Evolutionary conservation across 2,888 invertebrate species (phyloP), one percentile per base, ranked within the genome.

Genomic region (Terebella lapidaria): DNA sequence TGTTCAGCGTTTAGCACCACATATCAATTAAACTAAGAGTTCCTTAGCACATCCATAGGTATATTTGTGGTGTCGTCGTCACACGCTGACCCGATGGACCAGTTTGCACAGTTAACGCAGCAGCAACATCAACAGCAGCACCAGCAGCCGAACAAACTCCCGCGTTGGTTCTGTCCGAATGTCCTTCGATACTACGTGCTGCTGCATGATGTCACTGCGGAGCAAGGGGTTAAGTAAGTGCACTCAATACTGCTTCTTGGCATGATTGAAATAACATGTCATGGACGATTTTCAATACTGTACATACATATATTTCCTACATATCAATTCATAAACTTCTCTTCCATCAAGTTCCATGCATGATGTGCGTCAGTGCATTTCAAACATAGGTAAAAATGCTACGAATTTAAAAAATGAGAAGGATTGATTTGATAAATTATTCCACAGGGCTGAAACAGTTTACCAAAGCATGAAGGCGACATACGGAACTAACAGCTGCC

Each of bases 401-500:
- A n/a, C n/a, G n/a, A n/a, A n/a, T n/a, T n/a, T n/a, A n/a, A n/a
- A n/a, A n/a, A n/a, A n/a, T n/a, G n/a, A n/a, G n/a, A n/a, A n/a
- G n/a, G n/a, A n/a, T n/a, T n/a, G n/a, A n/a, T n/a, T n/a, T n/a
- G n/a, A n/a, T n/a, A n/a, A n/a, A n/a, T n/a, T n/a, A n/a, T n/a
- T n/a, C n/a, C n/a, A n/a, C n/a, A 94, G 93, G 78, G 92, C 93
- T 57, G 90, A 90, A 75, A 85, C 88, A 67, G 84, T 89, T 59
- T 94, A 90, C 82, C 90, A 91, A 72, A 86, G 87, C 65, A 85
- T 97, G 78, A 92, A 93, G 81, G 87, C 89, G 56, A 87, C 89
- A 18, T 96, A 92, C 83, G 95, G 95, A 15, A 85, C 87, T 42
- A 86, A 87, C 71, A 89, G 89, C 76, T 95, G 95, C 80, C 94